Evolutionary conservation across 2,888 invertebrate species (phyloP), one percentile per base, ranked within the genome.

Genomic region (Nowickia ferox): DNA sequence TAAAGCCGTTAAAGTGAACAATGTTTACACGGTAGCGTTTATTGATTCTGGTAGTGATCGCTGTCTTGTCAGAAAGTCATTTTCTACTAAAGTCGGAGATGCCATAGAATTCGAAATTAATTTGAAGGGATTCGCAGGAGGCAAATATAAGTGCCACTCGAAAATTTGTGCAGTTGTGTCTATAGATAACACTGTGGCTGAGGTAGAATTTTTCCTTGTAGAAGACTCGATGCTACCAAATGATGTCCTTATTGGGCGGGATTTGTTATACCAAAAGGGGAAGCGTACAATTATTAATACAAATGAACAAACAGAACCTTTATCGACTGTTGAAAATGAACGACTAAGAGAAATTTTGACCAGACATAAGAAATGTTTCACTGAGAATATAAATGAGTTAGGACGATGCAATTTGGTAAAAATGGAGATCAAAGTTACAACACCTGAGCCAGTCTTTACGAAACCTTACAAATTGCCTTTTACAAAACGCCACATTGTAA

Each of bases 391-490:
- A 15, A 38, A 38, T 2, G 53, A 76, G 11, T 15, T 69, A 11
- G 69, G 53, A 13, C 59, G 48, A 42, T 76, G 75, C 13, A 66
- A 19, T n/a, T 55, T 81, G 9, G 53, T 65, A 0, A 40, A 76
- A 40, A 81, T 84, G 80, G 22, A 79, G 22, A 86, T 84, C 9
- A 22, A 68, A 53, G 10, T 77, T 9, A 48, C 55, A 9, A 40
- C 40, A 1, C 17, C 9, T 3, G 40, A 61, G 1, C 61, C 61
- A 10, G 10, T 87, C 22, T 63, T 51, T 68, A 13, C 46, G 5
- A 87, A 85, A 46, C 84, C 81, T 8, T 87, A 84, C 38, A 72
- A 83, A 11, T n/a, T 84, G 9, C 69, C 84, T 15, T 84, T 82
- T 40, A 79, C 87, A 10, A 78, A 79, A 71, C 38, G 84, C 9